Evolutionary conservation across 2,888 invertebrate species (phyloP).

Genomic region (Pecten maximus): DNA sequence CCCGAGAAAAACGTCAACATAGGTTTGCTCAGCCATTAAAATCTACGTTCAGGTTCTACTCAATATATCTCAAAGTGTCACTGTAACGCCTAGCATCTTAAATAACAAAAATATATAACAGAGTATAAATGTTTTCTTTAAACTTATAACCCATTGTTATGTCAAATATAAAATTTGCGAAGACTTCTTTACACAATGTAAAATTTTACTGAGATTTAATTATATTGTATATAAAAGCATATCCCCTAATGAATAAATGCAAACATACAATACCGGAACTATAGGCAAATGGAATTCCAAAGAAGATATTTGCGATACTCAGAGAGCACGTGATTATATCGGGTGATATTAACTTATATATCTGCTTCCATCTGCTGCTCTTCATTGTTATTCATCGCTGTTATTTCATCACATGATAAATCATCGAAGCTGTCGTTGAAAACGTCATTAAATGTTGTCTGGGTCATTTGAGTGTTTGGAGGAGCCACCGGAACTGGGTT

Average conservation of each 20-base stretch:
- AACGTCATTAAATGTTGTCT: slow-evolving; percentile 65
- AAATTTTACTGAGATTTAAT: neutral
- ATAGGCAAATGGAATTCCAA: neutral
- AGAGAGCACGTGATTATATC: neutral
- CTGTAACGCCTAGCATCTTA: neutral
- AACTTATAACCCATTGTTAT: no score
- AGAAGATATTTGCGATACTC: neutral
- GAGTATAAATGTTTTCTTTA: neutral
- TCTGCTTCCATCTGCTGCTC: neutral
- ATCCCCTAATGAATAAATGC: neutral
- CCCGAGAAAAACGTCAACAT: neutral
- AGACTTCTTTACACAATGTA: neutral
- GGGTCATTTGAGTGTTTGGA: slow-evolving; percentile 56
- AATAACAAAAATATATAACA: neutral
- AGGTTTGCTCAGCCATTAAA: slow-evolving; percentile 20
- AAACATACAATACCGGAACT: neutral
- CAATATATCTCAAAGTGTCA: neutral
- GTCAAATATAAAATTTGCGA: no score
- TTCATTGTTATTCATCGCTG: slow-evolving; percentile 48
- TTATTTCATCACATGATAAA: slow-evolving; percentile 70
- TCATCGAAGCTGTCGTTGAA: slow-evolving; percentile 74
- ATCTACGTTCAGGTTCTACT: neutral
- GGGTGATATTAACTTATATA: neutral
- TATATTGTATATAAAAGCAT: neutral
- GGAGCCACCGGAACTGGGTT: slow-evolving; percentile 35